A percentile compares a stretch with the other conserved stretches of the same genome.
phyloP scores from a whole-genome alignment of 2,888 invertebrate species.

The Kuschelorhynchus macadamiae region DNA sequence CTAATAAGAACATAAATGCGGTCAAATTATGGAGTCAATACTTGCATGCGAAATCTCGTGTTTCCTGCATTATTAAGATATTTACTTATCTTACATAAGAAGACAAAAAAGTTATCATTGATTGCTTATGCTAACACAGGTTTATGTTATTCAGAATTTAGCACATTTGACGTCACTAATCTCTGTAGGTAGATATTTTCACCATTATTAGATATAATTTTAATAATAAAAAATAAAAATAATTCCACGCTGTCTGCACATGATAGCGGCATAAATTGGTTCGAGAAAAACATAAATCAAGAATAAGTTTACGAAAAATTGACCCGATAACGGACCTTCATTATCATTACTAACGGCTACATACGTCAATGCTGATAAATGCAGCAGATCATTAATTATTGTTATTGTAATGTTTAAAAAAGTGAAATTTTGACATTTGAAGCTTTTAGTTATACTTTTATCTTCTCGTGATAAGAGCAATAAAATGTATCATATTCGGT shows the following conservation, averaged over 20 bases:
- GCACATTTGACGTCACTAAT: slow-evolving; percentile 29
- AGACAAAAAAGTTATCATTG: too few relatives aligned
- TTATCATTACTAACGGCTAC: slow-evolving; percentile 14
- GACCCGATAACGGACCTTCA: slow-evolving; percentile 8
- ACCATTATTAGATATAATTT: slow-evolving; percentile 19
- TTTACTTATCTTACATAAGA: too few relatives aligned
- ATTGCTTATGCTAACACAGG: too few relatives aligned
- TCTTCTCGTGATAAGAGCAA: not conserved
- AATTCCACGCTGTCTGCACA: slow-evolving; percentile 35
- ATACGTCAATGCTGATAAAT: slow-evolving; percentile 17
- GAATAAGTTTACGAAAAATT: slow-evolving; percentile 14
- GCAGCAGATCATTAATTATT: slow-evolving; percentile 9
- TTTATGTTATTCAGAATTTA: too few relatives aligned
- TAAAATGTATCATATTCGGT: not conserved
- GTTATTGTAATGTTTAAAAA: not conserved
- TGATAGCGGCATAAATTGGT: slow-evolving; percentile 25
- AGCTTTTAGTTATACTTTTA: not conserved
- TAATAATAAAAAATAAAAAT: slow-evolving; percentile 33
- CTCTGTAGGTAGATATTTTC: slow-evolving; percentile 13
- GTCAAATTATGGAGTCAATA: too few relatives aligned
- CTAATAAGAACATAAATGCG: too few relatives aligned
- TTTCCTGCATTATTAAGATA: too few relatives aligned
- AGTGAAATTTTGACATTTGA: slow-evolving; percentile 7
- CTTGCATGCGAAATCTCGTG: too few relatives aligned
- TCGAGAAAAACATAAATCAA: slow-evolving; percentile 18